These are phyloP conservation scores for Zaprionus obscuricornis DNA, from an alignment of 2,888 invertebrate genomes.

Conservation along the genomic window DNA sequence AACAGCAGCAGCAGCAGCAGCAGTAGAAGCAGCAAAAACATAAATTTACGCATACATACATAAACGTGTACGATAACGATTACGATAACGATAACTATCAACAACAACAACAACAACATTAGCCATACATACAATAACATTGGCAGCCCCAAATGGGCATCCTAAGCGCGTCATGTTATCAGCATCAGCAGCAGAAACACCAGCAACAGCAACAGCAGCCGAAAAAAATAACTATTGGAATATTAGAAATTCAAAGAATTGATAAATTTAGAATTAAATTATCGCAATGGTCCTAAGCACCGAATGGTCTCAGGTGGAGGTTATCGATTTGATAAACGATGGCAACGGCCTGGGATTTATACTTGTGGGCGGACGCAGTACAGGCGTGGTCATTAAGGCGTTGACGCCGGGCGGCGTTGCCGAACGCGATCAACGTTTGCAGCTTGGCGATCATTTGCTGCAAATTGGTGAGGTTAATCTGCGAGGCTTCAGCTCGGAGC, in stretches of 20 bases:
- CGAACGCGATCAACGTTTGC: constrained; percentile 96
- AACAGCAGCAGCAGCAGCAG: constrained; percentile 37
- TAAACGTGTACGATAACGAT: neutral
- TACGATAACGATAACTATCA: constrained; percentile 1
- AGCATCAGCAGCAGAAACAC: constrained; percentile 17
- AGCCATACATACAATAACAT: constrained; percentile 66
- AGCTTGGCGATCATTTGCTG: constrained; percentile 98
- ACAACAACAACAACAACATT: constrained; percentile 19
- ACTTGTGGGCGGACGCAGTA: constrained; percentile 98
- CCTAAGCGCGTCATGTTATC: constrained; percentile 54
- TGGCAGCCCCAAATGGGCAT: constrained; percentile 22
- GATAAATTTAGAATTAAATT: constrained; percentile 10
- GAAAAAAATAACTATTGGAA: constrained; percentile 21
- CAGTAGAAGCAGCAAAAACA: constrained; percentile 12
- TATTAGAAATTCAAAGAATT: constrained; percentile 19
- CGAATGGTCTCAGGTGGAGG: constrained; percentile 99
- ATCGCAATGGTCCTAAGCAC: constrained; percentile 93
- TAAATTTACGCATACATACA: constrained; percentile 15
- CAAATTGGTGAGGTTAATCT: constrained; percentile 97
- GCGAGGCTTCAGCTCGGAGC: constrained; percentile 98
- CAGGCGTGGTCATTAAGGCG: constrained; percentile 99
- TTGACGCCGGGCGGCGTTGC: constrained; percentile 98
- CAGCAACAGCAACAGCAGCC: constrained; percentile 17
- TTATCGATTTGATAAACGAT: constrained; percentile 98
- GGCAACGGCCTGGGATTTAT: constrained; percentile 99